phyloP scores from a whole-genome alignment of 35 echinoderm and acorn worm genomes.

The Amphiura filiformis region DNA sequence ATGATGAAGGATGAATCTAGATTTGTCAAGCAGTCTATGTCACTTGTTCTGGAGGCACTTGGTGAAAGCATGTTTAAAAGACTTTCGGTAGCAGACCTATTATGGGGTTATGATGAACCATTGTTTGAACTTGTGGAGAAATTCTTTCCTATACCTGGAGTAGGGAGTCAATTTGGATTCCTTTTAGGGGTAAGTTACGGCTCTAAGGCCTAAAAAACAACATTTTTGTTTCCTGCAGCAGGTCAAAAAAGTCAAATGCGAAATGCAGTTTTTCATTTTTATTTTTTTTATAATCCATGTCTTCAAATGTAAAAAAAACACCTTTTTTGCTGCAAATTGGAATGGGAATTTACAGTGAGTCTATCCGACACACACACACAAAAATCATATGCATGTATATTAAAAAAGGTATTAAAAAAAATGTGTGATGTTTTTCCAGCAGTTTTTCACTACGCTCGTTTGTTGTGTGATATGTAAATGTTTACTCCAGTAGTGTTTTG shows the following conservation, averaged over 20 bases:
- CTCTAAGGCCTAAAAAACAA: not conserved
- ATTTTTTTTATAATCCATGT: not conserved
- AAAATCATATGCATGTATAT: not conserved
- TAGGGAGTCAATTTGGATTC: conserved; percentile 41
- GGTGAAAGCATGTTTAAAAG: conserved; percentile 42
- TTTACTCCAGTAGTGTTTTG: too few species aligned
- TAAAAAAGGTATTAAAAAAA: too few species aligned
- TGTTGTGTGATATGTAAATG: too few species aligned
- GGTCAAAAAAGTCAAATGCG: too few species aligned
- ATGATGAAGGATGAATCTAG: not conserved
- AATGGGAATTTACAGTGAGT: too few species aligned
- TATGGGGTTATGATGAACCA: conserved; percentile 61
- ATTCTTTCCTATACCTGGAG: conserved; percentile 33
- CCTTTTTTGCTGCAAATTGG: too few species aligned
- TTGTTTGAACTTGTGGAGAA: conserved; percentile 32
- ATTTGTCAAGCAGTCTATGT: not conserved
- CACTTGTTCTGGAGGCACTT: conserved; percentile 19
- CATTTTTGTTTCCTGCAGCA: not conserved
- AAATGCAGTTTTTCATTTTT: not conserved
- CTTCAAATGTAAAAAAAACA: not conserved
- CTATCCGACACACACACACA: not conserved
- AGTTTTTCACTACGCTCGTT: not conserved
- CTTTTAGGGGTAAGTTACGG: conserved; percentile 44
- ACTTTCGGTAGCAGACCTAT: conserved; percentile 37
- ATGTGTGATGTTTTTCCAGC: not conserved